Conservation (phyloP, 2,113 vertebrate genomes). For the Talpa occidentalis region DNA sequence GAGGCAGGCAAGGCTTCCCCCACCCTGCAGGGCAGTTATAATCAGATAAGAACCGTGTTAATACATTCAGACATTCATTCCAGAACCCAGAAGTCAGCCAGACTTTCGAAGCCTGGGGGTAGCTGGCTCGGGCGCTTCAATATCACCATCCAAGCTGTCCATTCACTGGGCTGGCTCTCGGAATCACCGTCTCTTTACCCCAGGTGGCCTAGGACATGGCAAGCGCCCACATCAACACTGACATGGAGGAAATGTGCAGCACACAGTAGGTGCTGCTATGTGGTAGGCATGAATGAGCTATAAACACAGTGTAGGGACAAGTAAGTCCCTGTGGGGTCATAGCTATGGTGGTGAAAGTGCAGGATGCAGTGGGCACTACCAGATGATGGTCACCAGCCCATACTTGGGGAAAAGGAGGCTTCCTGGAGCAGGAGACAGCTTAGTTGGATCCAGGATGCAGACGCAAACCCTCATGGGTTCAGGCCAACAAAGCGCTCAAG, state of each 20-base stretch:
- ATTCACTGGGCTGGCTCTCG: not conserved
- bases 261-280: fast-evolving
- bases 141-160: fast-evolving
- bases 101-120: not conserved
- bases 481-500: not conserved
- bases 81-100: not conserved
- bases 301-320: not conserved
- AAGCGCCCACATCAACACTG: fast-evolving
- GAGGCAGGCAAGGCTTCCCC: not conserved
- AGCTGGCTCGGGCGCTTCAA: not conserved
- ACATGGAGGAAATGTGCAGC: no score
- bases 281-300: not conserved
- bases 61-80: fast-evolving
- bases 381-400: not conserved
- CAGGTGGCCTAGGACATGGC: fast-evolving
- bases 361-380: no score
- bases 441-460: no score
- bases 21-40: not conserved
- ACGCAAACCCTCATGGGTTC: not conserved
- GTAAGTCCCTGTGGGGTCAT: fast-evolving
- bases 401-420: not conserved
- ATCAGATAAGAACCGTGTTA: not conserved
- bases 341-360: fast-evolving
- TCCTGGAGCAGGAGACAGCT: not conserved
- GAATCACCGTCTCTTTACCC: not conserved